Percentiles rank a stretch among this genome's conserved stretches.
Conservation (phyloP, 2,113 vertebrate genomes). For the Sturnira hondurensis region DNA sequence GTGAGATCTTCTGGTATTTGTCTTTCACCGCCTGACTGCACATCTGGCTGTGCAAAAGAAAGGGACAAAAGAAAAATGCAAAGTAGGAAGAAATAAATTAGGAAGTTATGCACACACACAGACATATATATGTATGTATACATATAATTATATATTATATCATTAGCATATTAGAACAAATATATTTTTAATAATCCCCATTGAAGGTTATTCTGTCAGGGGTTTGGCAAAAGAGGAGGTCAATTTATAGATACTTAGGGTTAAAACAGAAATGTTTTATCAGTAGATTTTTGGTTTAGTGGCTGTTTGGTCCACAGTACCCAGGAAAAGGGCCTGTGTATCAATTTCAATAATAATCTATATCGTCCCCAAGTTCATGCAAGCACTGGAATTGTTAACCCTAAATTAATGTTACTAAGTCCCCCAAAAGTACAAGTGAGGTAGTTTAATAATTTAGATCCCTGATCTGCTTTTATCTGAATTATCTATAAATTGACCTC, state of each 20-base stretch:
- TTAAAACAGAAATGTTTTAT: background rate
- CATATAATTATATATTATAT: conserved; percentile 18
- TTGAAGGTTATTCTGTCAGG: background rate
- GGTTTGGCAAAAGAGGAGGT: background rate
- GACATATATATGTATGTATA: background rate
- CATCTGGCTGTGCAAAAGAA: background rate
- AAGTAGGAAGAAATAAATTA: background rate
- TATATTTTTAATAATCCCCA: background rate
- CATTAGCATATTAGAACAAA: background rate
- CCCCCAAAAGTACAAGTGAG: background rate
- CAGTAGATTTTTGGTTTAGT: background rate
- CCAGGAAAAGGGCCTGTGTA: background rate
- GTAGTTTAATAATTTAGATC: background rate
- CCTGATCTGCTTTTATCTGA: background rate
- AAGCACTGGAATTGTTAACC: background rate
- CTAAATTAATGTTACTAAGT: background rate
- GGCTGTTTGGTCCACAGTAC: background rate
- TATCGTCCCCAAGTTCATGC: background rate
- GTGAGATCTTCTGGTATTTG: too few relatives aligned
- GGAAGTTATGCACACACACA: background rate
- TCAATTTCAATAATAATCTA: conserved; percentile 10
- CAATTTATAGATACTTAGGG: background rate
- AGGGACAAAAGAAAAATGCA: background rate
- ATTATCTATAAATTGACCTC: background rate
- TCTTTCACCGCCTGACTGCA: background rate